Evolutionary conservation across 2,797 vertebrate genomes (phyloP), one percentile per base, ranked within the genome.

Genomic region (Apogon hyalosoma): DNA sequence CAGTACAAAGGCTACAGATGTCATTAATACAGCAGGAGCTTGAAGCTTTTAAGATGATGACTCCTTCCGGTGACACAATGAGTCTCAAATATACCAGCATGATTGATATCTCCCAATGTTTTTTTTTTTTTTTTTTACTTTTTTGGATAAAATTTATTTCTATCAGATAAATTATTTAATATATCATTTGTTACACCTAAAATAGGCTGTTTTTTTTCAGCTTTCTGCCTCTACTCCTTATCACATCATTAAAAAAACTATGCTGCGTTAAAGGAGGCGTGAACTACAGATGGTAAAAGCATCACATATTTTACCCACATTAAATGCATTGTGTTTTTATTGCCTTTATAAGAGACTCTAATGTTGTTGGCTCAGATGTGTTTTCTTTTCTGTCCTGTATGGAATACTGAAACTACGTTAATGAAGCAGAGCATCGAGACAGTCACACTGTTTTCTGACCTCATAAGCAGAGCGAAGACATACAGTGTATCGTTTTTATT

Each of bases 31-130:
- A 12, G 15, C 11, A 2, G 53, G 46, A 28, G 39, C 67, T 60
- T 31, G 36, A 28, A 16, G 55, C 69, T 64, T 41, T 65, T 70
- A 39, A 70, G 18, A 69, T 54, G 42, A 68, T 62, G 62, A 73
- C 38, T 55, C 46, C 65, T 53, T 61, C 62, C 24, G 69, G 33
- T 24, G 49, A 67, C 63, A 66, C 48, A 40, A 53, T 39, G 57
- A 73, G 52, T 51, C 55, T 70, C 7, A 15, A 43, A 56, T 72
- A 60, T 47, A 60, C 42, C 43, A 52, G 0, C 11, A 4, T 64
- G 63, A 82, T 55, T 78, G 50, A 78, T 75, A n/a, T 7, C 48
- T 9, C n/a, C 5, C 24, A 6, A 28, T 28, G 19, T 6, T 1
- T 28, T 28, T 28, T 28, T 28, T 28, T 24, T 24, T 24, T 24